Evolutionary conservation across 92 coral and sea anemone genomes (phyloP).

Genomic region (Siderastrea radians): DNA sequence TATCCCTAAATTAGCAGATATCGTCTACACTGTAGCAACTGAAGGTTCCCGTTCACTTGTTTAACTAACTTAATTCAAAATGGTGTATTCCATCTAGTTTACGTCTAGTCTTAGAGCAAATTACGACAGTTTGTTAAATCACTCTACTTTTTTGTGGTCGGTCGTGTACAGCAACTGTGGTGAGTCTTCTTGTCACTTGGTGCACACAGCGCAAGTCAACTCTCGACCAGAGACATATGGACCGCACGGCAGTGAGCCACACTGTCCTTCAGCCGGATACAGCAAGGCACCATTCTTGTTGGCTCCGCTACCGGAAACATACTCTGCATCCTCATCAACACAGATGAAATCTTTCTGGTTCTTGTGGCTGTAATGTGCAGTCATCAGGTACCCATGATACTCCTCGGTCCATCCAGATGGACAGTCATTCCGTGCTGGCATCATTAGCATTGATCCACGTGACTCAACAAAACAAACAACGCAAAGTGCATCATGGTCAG

Average conservation of each 20-base stretch:
- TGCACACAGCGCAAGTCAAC: constrained; percentile 86
- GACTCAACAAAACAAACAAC: constrained; percentile 69
- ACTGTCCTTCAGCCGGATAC: constrained; percentile 64
- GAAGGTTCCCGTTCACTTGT: no score
- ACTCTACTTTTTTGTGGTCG: no score
- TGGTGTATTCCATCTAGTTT: no score
- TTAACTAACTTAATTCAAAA: no score
- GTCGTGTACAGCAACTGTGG: no score
- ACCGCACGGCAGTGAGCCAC: constrained; percentile 68
- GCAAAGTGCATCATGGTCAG: constrained; percentile 72
- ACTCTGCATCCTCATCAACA: constrained; percentile 69
- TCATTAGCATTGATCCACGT: constrained; percentile 78
- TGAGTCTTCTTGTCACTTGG: no score
- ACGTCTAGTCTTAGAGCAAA: no score
- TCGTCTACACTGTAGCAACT: no score
- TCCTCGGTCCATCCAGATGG: constrained; percentile 80
- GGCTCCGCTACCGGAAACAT: constrained; percentile 48
- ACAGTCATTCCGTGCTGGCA: constrained; percentile 77
- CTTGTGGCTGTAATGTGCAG: constrained; percentile 45
- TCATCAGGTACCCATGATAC: constrained; percentile 85
- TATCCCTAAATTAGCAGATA: no score
- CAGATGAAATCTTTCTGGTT: constrained; percentile 60
- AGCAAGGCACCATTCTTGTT: constrained; percentile 85
- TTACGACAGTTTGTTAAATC: no score
- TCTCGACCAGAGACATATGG: constrained; percentile 51